phyloP scores from a whole-genome alignment of 2,888 invertebrate species.

The Diachrysia chrysitis region DNA sequence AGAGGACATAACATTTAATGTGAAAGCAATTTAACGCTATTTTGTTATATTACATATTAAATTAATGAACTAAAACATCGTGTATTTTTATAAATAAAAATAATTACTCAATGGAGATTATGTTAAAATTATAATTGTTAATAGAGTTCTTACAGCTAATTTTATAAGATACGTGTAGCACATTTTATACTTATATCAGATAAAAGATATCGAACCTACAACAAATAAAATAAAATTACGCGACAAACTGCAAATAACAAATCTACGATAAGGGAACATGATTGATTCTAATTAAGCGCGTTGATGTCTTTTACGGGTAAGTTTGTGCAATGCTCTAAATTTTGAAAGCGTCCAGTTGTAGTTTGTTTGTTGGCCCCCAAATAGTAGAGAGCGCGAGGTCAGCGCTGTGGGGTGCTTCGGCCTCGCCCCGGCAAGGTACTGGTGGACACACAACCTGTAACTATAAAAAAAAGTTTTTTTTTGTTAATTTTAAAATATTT shows the following conservation, averaged over 20 bases:
- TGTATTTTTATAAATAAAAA: not conserved
- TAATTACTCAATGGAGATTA: not conserved
- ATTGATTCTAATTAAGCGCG: slow-evolving; percentile 36
- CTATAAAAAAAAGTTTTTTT: not conserved
- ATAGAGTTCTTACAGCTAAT: too few species aligned
- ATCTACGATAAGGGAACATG: too few species aligned
- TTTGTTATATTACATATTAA: not conserved
- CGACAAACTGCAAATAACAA: too few species aligned
- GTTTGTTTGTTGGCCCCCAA: slow-evolving; percentile 38
- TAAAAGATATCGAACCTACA: too few species aligned
- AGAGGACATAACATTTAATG: not conserved
- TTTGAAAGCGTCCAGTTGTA: slow-evolving; percentile 21
- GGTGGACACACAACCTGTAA: slow-evolving; percentile 21
- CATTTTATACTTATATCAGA: too few species aligned
- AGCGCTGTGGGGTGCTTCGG: slow-evolving; percentile 49
- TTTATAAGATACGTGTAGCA: too few species aligned
- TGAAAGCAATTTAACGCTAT: not conserved
- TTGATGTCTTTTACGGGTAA: slow-evolving; percentile 59
- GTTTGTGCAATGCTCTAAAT: slow-evolving; percentile 19
- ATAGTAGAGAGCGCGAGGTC: slow-evolving; percentile 25
- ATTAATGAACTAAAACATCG: not conserved
- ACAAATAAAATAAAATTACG: too few species aligned
- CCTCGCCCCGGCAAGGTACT: slow-evolving; percentile 25
- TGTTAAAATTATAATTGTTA: too few species aligned
- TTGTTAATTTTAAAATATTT: too few species aligned